Evolutionary conservation across 2,113 vertebrate species (phyloP).

Genomic region (Macheiramphus alcinus): DNA sequence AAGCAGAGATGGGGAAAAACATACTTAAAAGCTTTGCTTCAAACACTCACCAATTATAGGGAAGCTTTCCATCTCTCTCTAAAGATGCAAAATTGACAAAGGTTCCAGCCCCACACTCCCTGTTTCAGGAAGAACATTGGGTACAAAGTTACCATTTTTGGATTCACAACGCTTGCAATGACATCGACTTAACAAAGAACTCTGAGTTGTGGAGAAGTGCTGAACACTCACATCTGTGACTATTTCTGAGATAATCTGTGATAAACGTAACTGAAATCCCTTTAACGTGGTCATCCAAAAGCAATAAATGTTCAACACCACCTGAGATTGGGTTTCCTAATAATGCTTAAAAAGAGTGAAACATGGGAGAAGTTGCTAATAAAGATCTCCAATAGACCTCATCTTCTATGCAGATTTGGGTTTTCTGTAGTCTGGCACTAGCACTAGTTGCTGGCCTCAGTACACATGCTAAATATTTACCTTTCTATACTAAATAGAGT

Average conservation of each 20-base stretch:
- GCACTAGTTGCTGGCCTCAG: neutral
- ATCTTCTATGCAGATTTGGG: neutral
- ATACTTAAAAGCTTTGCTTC: neutral
- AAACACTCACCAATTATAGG: slow-evolving; percentile 91
- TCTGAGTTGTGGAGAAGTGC: neutral
- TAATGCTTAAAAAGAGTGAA: neutral
- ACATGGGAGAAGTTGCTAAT: neutral
- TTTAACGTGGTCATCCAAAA: neutral
- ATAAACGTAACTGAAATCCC: neutral
- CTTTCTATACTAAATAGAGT: neutral
- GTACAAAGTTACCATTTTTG: neutral
- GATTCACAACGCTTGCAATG: neutral
- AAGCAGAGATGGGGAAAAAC: neutral
- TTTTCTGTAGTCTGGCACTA: neutral
- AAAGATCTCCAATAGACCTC: neutral
- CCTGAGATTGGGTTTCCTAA: neutral
- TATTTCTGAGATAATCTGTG: neutral
- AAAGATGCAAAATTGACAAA: slow-evolving; percentile 97
- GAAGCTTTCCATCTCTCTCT: slow-evolving; percentile 93
- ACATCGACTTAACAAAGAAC: neutral
- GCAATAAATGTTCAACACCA: neutral
- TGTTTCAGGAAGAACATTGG: slow-evolving; percentile 62
- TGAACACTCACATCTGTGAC: neutral
- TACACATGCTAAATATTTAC: neutral
- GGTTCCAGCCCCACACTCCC: slow-evolving; percentile 92